Conservation (phyloP, 2,797 vertebrate genomes). For the Rallus crepitans region DNA sequence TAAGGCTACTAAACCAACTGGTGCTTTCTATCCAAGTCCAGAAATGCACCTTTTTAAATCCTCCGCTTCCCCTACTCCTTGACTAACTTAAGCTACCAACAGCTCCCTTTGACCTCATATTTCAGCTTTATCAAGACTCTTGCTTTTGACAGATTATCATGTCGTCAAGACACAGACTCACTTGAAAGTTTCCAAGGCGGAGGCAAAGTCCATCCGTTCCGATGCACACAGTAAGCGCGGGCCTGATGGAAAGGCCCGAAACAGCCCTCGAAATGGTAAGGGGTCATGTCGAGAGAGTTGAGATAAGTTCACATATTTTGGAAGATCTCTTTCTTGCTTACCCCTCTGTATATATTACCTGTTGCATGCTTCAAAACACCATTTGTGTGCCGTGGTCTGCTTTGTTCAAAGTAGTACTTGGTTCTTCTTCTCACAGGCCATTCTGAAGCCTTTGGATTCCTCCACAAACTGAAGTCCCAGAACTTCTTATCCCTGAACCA, state of each 20-base stretch:
- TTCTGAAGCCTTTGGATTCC: slow-evolving; percentile 59
- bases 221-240: slow-evolving; percentile 64
- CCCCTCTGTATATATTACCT: neutral
- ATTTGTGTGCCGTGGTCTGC: neutral
- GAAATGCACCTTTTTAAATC: neutral
- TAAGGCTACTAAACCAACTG: neutral
- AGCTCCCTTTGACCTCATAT: neutral
- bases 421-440: slow-evolving; percentile 66
- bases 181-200: slow-evolving; percentile 82
- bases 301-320: neutral
- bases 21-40: neutral
- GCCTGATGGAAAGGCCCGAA: slow-evolving; percentile 70
- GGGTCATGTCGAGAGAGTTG: neutral
- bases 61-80: neutral
- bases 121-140: neutral
- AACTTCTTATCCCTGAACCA: slow-evolving; percentile 84
- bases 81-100: neutral
- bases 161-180: slow-evolving; percentile 81
- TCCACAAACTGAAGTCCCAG: slow-evolving; percentile 75
- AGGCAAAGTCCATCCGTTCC: slow-evolving; percentile 64
- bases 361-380: neutral
- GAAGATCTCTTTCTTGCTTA: neutral
- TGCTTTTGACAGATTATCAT: slow-evolving; percentile 79
- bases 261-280: slow-evolving; percentile 69
- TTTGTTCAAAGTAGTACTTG: neutral